Percentiles rank a stretch among this genome's conserved stretches.
These are phyloP conservation scores for Rachycentron canadum DNA, from an alignment of 2,797 vertebrate species.

Conservation along the genomic window DNA sequence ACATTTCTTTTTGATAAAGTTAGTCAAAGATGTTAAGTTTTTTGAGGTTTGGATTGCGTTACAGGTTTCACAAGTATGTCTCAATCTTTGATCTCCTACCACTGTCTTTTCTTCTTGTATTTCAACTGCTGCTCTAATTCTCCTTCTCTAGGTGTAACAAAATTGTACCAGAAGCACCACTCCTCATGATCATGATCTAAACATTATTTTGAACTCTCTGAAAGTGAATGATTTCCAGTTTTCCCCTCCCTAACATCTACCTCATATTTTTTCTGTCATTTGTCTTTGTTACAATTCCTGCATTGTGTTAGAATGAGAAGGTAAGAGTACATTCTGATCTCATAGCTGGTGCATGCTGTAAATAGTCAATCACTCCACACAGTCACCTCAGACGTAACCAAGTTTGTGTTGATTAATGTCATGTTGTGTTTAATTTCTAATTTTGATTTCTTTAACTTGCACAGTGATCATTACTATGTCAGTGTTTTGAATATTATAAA, in stretches of 20 bases:
- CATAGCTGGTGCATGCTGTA: slow-evolving; percentile 93
- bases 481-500: slow-evolving; percentile 72
- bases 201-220: slow-evolving; percentile 87
- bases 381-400: slow-evolving; percentile 80
- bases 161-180: slow-evolving; percentile 74
- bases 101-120: slow-evolving; percentile 75
- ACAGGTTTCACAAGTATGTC: slow-evolving; percentile 66
- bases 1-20: slow-evolving; percentile 68
- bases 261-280: slow-evolving; percentile 99
- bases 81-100: slow-evolving; percentile 66
- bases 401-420: slow-evolving; percentile 79
- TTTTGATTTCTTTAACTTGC: slow-evolving; percentile 76
- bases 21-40: slow-evolving; percentile 51
- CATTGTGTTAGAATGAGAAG: slow-evolving; percentile 99
- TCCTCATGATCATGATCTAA: slow-evolving; percentile 84
- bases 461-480: slow-evolving; percentile 80
- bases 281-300: slow-evolving; percentile 98
- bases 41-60: slow-evolving; percentile 52
- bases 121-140: slow-evolving; percentile 74
- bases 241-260: slow-evolving; percentile 92
- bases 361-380: slow-evolving; percentile 82
- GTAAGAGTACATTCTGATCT: slow-evolving; percentile 96
- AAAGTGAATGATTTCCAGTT: slow-evolving; percentile 87
- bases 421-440: slow-evolving; percentile 70
- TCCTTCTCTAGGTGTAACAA: slow-evolving; percentile 74